phyloP scores from a whole-genome alignment of 2,113 vertebrate species.

The Mastomys natalensis region DNA sequence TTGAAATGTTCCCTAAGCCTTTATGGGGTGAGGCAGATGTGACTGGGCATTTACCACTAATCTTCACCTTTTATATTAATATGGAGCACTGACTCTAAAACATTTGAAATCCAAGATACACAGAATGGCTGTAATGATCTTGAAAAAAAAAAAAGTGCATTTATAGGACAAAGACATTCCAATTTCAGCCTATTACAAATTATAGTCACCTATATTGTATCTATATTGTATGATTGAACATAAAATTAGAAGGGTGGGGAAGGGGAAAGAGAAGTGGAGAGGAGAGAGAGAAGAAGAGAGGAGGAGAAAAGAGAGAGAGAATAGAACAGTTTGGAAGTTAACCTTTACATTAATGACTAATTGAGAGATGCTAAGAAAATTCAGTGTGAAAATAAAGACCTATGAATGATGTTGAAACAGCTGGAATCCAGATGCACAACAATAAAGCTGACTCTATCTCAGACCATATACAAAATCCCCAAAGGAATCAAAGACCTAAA shows the following conservation, averaged over 20 bases:
- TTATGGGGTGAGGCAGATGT: not conserved
- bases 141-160: not conserved
- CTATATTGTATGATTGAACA: not conserved
- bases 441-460: not conserved
- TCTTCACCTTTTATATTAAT: not conserved
- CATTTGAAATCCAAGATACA: not conserved
- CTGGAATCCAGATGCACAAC: not conserved
- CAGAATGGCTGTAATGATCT: not conserved
- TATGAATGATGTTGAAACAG: not conserved
- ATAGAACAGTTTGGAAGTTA: not conserved
- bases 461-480: not conserved
- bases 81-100: not conserved
- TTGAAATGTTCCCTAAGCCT: not conserved
- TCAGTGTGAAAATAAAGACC: not conserved
- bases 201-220: not conserved
- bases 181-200: not conserved
- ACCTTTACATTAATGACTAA: not conserved
- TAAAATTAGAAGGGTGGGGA: not conserved
- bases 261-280: no score
- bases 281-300: no score
- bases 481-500: not conserved
- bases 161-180: not conserved
- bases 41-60: not conserved
- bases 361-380: not conserved
- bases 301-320: no score